Conservation (phyloP, 1,140 invertebrate species). For the Drosophila repleta region DNA sequence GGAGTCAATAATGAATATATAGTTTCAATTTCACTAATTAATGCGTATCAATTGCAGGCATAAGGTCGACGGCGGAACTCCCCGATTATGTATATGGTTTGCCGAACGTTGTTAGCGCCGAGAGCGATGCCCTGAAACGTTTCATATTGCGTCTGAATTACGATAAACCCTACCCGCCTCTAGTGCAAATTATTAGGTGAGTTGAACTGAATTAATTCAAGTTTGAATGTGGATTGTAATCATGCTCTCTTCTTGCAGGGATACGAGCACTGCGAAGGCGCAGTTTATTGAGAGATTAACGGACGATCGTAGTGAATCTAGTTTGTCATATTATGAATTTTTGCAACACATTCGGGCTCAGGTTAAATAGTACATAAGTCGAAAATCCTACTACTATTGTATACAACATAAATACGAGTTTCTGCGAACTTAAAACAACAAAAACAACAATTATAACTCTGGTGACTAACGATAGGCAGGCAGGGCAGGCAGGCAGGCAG, state of each 20-base stretch:
- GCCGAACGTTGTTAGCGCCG: conserved; percentile 90
- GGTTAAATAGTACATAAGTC: conserved; percentile 88
- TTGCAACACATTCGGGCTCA: conserved; percentile 97
- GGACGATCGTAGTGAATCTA: conserved; percentile 96
- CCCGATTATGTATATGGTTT: conserved; percentile 89
- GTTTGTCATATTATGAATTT: conserved; percentile 99
- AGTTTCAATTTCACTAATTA: not conserved
- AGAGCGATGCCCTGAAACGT: conserved; percentile 90
- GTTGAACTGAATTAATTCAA: not conserved
- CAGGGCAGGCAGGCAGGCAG: no score
- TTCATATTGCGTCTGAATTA: conserved; percentile 95
- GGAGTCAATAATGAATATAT: not conserved
- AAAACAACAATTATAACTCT: conserved; percentile 38
- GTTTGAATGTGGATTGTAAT: not conserved
- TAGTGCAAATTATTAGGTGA: conserved; percentile 93
- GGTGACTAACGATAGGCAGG: conserved; percentile 48
- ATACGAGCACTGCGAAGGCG: conserved; percentile 93
- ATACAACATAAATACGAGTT: conserved; percentile 70
- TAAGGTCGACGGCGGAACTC: conserved; percentile 85
- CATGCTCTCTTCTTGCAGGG: conserved; percentile 86
- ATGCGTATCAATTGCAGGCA: conserved; percentile 80
- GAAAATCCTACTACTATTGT: conserved; percentile 65
- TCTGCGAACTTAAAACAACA: conserved; percentile 53
- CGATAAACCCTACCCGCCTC: conserved; percentile 90
- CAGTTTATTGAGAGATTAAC: conserved; percentile 95